Base-by-base conservation (phyloP, 2,113 vertebrate genomes). In the Carlito syrichta region DNA sequence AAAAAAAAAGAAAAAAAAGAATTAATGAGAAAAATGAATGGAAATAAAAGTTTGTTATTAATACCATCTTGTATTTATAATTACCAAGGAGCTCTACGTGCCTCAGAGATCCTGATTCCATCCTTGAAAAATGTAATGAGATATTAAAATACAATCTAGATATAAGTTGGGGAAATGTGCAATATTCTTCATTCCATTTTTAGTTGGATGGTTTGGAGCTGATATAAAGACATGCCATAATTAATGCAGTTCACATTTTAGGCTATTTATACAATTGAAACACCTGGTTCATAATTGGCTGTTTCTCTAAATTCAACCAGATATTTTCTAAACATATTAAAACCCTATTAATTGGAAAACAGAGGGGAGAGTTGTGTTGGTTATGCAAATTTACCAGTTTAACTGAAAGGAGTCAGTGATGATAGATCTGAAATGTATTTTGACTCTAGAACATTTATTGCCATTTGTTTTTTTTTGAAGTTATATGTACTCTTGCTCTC, bases 1-100 rank as follows among this genome's bases (percentile, higher is more conserved):
- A 79, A 92, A 97, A 93, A 85, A 95, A 96, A 89, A 96, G 96
- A 79, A 92, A 97, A 93, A 85, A 95, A 96, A 89, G 96, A 96
- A 97, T 96, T 97, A 96, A 97, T 96, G 84, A 95, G 90, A 96
- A 96, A 97, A 97, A 90, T 97, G 73, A 98, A 98, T 95, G 81
- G 89, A 86, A 97, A 96, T 94, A 95, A 95, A 96, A 88, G 58
- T 97, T 97, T 97, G 85, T 93, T 96, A 94, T 95, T 96, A 96
- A 97, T 89, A 62, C n/a, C 79, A 78, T 95, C 86, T 98, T 97
- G 79, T 96, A 92, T 96, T 97, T 97, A 94, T 95, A 97, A 97
- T 98, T 94, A 97, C 69, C 40, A 93, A 89, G 83, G 52, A 96
- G 50, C 60, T 89, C 60, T 85, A 3, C 16, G 52, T 69, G 93